Percentiles rank a stretch among this genome's conserved stretches.
Conservation (phyloP, 2,797 vertebrate species). For the Bryconaethiops microstoma region DNA sequence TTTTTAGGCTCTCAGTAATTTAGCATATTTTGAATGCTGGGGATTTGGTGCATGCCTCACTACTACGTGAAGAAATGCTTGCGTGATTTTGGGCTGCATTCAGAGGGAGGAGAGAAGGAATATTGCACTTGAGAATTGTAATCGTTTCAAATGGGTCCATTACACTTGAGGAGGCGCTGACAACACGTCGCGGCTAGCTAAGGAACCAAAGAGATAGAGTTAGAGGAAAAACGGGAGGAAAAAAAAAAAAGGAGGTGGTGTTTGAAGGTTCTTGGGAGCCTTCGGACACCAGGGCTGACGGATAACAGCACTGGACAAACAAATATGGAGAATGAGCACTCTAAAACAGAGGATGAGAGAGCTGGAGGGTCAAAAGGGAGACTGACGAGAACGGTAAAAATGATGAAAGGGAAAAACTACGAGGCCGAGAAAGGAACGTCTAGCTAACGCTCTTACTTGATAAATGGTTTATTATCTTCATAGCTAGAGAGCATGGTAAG, state of each 20-base stretch:
- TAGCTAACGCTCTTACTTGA: constrained; percentile 99
- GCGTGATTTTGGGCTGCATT: constrained; percentile 48
- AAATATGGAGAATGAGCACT: constrained; percentile 58
- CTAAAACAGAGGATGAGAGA: constrained; percentile 59
- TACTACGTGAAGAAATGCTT: constrained; percentile 63
- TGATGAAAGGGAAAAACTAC: constrained; percentile 65
- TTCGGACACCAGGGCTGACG: constrained; percentile 65
- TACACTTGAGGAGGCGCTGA: constrained; percentile 59
- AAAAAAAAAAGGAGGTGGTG: constrained; percentile 47
- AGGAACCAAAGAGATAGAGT: constrained; percentile 65
- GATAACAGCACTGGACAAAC: constrained; percentile 50
- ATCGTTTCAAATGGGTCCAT: constrained; percentile 56
- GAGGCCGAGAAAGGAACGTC: constrained; percentile 80
- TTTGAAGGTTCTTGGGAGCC: constrained; percentile 70
- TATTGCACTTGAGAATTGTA: constrained; percentile 52
- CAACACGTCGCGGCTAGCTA: constrained; percentile 61
- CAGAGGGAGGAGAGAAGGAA: constrained; percentile 48
- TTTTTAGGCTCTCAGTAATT: constrained; percentile 47
- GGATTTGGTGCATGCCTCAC: constrained; percentile 61
- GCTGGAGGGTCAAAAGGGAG: constrained; percentile 67
- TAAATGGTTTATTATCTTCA: constrained; percentile 99
- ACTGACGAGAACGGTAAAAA: constrained; percentile 72
- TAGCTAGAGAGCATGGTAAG: constrained; percentile 99
- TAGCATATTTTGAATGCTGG: constrained; percentile 33
- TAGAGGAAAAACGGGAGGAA: constrained; percentile 54